Conservation (phyloP, 2,113 vertebrate species). For the Patagioenas fasciata region DNA sequence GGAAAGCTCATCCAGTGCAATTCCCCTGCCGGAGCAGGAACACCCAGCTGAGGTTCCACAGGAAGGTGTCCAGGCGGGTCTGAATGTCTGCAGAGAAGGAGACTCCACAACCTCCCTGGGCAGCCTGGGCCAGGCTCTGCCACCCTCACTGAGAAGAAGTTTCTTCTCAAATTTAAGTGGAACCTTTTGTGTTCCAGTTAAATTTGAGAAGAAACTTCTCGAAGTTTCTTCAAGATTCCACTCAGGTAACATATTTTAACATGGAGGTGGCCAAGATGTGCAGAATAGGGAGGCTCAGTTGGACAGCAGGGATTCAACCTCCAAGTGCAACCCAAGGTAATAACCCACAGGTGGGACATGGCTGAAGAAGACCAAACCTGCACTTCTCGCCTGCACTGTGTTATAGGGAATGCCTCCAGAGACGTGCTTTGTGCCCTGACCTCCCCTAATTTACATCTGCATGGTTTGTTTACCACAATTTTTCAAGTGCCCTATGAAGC, state of each 20-base stretch:
- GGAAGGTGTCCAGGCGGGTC: too few species aligned
- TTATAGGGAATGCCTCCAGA: background rate
- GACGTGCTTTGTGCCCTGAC: background rate
- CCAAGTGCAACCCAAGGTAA: background rate
- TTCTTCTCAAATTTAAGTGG: too few species aligned
- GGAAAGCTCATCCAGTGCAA: too few species aligned
- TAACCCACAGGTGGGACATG: background rate
- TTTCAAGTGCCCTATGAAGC: background rate
- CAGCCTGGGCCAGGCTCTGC: too few species aligned
- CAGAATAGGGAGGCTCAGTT: background rate
- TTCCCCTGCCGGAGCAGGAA: too few species aligned
- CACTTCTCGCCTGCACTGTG: background rate
- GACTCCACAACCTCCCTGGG: too few species aligned
- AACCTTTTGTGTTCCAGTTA: too few species aligned
- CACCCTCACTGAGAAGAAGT: too few species aligned
- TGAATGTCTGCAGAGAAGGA: too few species aligned
- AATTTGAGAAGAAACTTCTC: too few species aligned
- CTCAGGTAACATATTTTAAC: background rate
- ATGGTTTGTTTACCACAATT: background rate
- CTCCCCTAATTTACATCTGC: background rate
- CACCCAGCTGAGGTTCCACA: too few species aligned
- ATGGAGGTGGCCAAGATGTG: accelerated
- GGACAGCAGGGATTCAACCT: background rate
- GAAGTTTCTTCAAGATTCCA: accelerated
- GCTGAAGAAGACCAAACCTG: background rate